Evolutionary conservation across 2,888 invertebrate genomes (phyloP), one percentile per base, ranked within the genome.

Genomic region (Cecidostiba fungosa): DNA sequence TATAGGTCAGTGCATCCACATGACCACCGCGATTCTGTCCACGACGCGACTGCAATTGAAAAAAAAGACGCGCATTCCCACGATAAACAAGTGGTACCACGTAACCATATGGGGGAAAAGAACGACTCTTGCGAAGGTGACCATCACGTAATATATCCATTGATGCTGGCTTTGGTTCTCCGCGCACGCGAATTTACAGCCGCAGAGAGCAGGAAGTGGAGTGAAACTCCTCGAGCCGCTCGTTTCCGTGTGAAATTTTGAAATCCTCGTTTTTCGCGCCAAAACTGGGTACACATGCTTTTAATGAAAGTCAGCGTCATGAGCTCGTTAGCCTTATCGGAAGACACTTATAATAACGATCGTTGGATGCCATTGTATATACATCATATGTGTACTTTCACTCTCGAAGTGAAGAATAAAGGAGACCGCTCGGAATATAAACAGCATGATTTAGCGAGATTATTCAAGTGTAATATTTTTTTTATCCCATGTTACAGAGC

Each of bases 401-500:
- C 54, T 54, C 54, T 54, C 5, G 54, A n/a, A 59, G 16, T 4
- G 16, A 10, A 0, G 23, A n/a, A 66, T 26, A 29, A 66, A 66
- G 23, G 14, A 1, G 3, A 29, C 12, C 23, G 6, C 6, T 1
- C 29, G 14, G 3, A n/a, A 26, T 10, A n/a, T 2, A 66, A 66
- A 29, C 29, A 1, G 3, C 16, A 26, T 10, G 3, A 66, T 14
- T 66, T 29, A 10, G 19, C 62, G 14, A 14, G 62, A 66, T 66
- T 29, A 29, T 29, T 29, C 62, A 66, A 8, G 29, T 66, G 6
- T 8, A 59, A n/a, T 3, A 50, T 16, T 8, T 23, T n/a, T 59
- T 59, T 23, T 59, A 36, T 0, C 69, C 12, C 32, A 16, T 66
- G 66, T 69, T n/a, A 26, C 90, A 92, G 92, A 88, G 91, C 91